Evolutionary conservation across 2,113 vertebrate genomes (phyloP), one percentile per base, ranked within the genome.

Genomic region (Nannobrachium achirus): DNA sequence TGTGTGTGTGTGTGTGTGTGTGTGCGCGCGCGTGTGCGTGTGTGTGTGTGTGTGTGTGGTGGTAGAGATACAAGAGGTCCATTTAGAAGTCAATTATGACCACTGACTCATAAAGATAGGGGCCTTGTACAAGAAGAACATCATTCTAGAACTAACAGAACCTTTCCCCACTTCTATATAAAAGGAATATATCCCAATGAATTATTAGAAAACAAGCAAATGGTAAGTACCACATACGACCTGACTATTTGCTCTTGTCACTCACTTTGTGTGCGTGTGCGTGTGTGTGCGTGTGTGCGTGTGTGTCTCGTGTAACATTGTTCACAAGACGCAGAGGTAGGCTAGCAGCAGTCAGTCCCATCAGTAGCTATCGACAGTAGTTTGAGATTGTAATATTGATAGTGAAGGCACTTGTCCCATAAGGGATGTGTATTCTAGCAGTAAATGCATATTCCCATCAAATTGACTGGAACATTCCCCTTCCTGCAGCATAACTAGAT

Each of bases 371-470:
- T 61, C 55, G 60, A n/a, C 58, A 20, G 15, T 38, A 25, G 46
- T 55, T 65, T 67, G 18, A 64, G 57, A 80, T 55, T 4, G 18
- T 52, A 60, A 62, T 40, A 66, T 19, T 53, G 68, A 64, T 71
- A 63, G 70, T 62, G 20, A 14, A 41, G 53, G 13, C 39, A 13
- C 73, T 65, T 75, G 14, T 71, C 55, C 53, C n/a, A 7, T 62
- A 62, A 65, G 69, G 39, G 74, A 66, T 19, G 70, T 19, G n/a
- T 33, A 73, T 70, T 58, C 63, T 71, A 53, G n/a, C 33, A 65
- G 52, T 66, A 62, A 50, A 61, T 50, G 10, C 44, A 19, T 52
- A 63, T 79, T 63, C 11, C 59, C 57, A 48, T 70, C 15, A 57
- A 63, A 18, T 60, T 1, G 46, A 61, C 69, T 40, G 71, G 33